Evolutionary conservation across 1,140 invertebrate species (phyloP), one percentile per base, ranked within the genome.

Genomic region (Sogatella furcifera): DNA sequence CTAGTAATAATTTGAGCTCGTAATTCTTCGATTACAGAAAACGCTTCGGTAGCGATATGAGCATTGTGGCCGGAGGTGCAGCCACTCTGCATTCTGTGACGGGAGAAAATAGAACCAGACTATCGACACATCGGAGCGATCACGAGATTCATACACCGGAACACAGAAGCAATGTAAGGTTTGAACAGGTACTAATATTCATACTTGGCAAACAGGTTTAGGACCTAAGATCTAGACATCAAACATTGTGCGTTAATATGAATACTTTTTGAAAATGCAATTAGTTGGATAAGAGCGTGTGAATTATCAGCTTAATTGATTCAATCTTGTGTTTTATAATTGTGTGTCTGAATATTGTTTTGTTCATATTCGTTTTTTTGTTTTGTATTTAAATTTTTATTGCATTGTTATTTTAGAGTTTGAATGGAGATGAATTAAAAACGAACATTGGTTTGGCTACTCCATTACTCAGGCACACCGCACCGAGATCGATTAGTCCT

Each of bases 71-170:
- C 46, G 56, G 61, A 31, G 55, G 38, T 13, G 34, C 43, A 38
- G 52, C 41, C 19, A n/a, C 57, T 1, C 9, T 60, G 31, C 60
- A 63, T 17, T 52, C 49, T 43, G 58, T 15, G 21, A 41, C 49
- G 21, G 24, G 22, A 15, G 64, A 65, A 44, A 57, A 61, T 14
- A 9, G 15, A 44, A 42, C 57, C 14, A 64, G 73, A 4, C 64
- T 81, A 55, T 76, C 78, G 6, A 76, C 73, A 22, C 79, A 81
- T 72, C 69, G 79, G 55, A 81, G 78, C 66, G 80, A 82, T 66
- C 75, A 80, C 68, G 80, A 82, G 65, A 82, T 82, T 43, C 80
- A 81, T 66, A 80, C 78, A 0, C 77, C 76, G 0, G 76, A 76
- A 62, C 75, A 78, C 66, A 42, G 62, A 13, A 60, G 59, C 19